Evolutionary conservation across 2,113 vertebrate genomes (phyloP).

Genomic region (Synodontis membranacea): DNA sequence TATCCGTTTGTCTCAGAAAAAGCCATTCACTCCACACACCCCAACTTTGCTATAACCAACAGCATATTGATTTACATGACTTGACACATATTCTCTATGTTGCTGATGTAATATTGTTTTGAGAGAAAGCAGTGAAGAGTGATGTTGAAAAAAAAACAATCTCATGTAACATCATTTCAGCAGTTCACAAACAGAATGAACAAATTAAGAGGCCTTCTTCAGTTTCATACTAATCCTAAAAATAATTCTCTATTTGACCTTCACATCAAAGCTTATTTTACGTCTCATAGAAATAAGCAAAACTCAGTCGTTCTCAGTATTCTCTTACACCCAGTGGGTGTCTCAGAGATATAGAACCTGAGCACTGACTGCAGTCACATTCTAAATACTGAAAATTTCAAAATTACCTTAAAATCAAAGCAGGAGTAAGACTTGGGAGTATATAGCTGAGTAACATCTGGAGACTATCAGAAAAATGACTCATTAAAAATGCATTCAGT

Average conservation of each 20-base stretch:
- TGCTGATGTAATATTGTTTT: conserved; percentile 1
- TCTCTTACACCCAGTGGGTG: not conserved
- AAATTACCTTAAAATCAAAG: conserved; percentile 15
- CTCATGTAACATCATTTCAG: not conserved
- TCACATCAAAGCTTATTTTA: conserved; percentile 1
- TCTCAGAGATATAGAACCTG: not conserved
- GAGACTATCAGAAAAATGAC: conserved; percentile 50
- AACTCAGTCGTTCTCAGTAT: not conserved
- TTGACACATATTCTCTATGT: conserved; percentile 6
- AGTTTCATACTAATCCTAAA: not conserved
- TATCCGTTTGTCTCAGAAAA: conserved; percentile 18
- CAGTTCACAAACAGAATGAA: not conserved
- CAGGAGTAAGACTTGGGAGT: not conserved
- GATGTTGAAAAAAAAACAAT: not conserved
- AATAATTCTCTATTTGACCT: not conserved
- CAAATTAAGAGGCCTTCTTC: not conserved
- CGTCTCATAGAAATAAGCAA: not conserved
- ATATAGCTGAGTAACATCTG: conserved; percentile 40
- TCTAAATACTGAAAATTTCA: not conserved
- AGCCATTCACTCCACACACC: not conserved
- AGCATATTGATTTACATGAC: conserved; percentile 21
- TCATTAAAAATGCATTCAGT: conserved; percentile 55
- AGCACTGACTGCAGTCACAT: not conserved
- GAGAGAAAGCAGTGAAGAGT: not conserved
- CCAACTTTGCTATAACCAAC: not conserved